Base-by-base conservation (phyloP, 2,888 invertebrate species). In the Latrodectus hesperus region DNA sequence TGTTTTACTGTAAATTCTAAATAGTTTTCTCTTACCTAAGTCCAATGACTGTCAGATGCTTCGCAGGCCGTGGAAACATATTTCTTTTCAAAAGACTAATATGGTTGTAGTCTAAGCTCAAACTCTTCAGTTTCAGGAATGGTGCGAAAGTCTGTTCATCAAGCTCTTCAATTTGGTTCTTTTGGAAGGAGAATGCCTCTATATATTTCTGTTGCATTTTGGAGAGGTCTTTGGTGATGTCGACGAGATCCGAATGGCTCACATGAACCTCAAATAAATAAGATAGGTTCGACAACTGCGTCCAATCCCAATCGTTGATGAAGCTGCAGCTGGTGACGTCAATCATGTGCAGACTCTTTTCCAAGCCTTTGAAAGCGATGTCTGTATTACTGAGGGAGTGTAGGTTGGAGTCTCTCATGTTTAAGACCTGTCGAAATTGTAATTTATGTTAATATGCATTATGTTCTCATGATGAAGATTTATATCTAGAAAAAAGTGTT, bases 261-360 rank as follows among this genome's bases (percentile, higher is more conserved):
- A 83, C 76, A 4, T 76, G 71, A 10, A 83, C 52, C 22, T 83
- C 83, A 22, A 70, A 22, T 4, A 83, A 76, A 8, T 71, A 70
- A 1, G 17, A 10, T 51, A 83, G 26, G 26, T 65, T 17, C 8
- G 71, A 17, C 71, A 83, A 52, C n/a, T 64, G 83, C 9, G 52
- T 71, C 83, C 83, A 83, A n/a, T 71, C 60, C 83, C 83, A 83
- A 52, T 22, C n/a, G 11, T 17, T 65, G 60, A 52, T 38, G 55
- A 52, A 83, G 14, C 26, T 71, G 83, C 83, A 76, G 76, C 77
- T 83, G 64, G 71, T 71, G 71, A 83, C 52, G 51, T 83, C 76
- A 38, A 83, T 60, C 22, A 83, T 52, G 16, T 70, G 76, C 51
- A 83, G 64, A 9, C 53, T 53, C 10, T 71, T 49, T n/a, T 83